Evolutionary conservation across 2,797 vertebrate species (phyloP), one percentile per base, ranked within the genome.

Genomic region (Periparus ater): DNA sequence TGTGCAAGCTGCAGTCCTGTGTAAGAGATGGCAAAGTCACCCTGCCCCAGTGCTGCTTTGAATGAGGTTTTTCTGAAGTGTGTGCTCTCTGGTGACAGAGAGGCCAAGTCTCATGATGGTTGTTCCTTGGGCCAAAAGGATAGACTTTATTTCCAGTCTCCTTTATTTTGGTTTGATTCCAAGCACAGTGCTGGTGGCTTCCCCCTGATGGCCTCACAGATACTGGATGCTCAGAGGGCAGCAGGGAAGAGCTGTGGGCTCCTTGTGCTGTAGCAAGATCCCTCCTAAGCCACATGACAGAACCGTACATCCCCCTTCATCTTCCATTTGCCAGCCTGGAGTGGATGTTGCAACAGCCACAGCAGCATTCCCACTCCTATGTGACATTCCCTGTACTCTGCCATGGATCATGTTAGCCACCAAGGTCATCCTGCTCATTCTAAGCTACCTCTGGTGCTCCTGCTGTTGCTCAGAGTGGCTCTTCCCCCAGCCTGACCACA

Each of bases 361-460:
- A 30, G 47, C 65, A 54, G 27, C 0, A 0, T 48, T 71, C n/a
- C 36, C 3, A 0, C 13, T 72, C 50, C 47, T 8, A 10, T 20
- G 34, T 19, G 48, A 21, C 2, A 1, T 53, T 63, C 48, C 44
- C 53, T 53, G 36, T 23, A 10, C 47, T 74, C 45, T 20, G 25
- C 23, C 26, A 1, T 32, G 32, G 67, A 15, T 18, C 18, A 3
- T 4, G 2, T 32, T 30, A 51, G 42, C 7, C 40, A n/a, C 47
- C 0, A 0, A 67, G 26, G 44, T 32, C 30, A 21, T 15, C 18
- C 53, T 85, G 53, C 68, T 71, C 7, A 0, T 40, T 58, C 82
- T 51, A 23, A 63, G 48, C n/a, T 42, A 2, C 1, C 1, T 10
- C 48, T 71, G 76, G 13, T 48, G 36, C 17, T 77, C 25, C 60